Base-by-base conservation (phyloP, 2,888 invertebrate species). In the Calliphora vomitoria region DNA sequence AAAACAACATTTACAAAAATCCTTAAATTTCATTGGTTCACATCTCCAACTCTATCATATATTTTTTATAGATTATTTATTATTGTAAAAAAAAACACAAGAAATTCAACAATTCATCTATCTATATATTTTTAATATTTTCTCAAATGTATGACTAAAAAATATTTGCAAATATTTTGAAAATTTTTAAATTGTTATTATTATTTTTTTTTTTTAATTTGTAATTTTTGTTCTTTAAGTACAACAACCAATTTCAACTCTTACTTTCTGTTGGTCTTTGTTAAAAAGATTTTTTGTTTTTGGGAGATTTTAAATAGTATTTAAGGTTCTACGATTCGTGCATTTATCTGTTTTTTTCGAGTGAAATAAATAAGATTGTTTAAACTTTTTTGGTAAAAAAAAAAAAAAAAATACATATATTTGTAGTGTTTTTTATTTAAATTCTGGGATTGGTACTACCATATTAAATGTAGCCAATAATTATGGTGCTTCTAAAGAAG, bases 31-130 rank as follows among this genome's bases (percentile, higher is more conserved):
- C 47, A 86, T 82, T 78, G 75, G 62, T 82, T 74, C 60, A 76
- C 60, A 72, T 53, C 64, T 68, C 20, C 50, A 35, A 50, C 20
- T 76, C 20, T 76, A 66, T 62, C 62, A 86, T 69, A 74, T 75
- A 78, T 68, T 85, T n/a, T 84, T 69, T 41, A 62, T 85, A 79
- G 31, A 69, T 85, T 74, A 82, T 85, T 84, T 86, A 84, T 87
- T 87, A 78, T 76, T 83, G 62, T 71, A 79, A 82, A 75, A 31
- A 64, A 75, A 60, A 35, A n/a, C n/a, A n/a, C n/a, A 50, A 31
- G n/a, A 41, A 79, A 69, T 2, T 53, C 13, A 35, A 47, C 18
- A 76, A 8, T 58, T 13, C 25, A 25, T 58, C 4, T 5, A 50
- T 50, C 58, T 13, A 60, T 55, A 75, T 72, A 66, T 64, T 66